Evolutionary conservation across 2,113 vertebrate species (phyloP).

Genomic region (Eonycteris spelaea): DNA sequence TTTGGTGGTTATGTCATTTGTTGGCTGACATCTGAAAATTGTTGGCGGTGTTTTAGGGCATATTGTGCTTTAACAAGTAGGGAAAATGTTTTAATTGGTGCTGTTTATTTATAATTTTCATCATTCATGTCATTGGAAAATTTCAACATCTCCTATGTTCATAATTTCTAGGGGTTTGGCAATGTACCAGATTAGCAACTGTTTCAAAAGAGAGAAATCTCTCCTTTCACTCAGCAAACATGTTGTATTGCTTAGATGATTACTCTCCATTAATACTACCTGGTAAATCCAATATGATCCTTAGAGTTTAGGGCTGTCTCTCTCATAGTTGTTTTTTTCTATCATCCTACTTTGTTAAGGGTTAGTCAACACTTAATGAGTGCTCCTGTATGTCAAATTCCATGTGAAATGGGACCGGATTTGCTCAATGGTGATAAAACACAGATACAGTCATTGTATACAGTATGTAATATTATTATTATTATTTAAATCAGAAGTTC

Average conservation of each 20-base stretch:
- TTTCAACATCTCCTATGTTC: neutral
- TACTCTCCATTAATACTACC: neutral
- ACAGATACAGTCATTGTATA: neutral
- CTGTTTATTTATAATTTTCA: slow-evolving; percentile 33
- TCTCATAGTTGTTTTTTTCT: neutral
- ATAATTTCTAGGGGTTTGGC: neutral
- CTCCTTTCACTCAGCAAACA: neutral
- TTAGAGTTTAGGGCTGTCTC: neutral
- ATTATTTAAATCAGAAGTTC: neutral
- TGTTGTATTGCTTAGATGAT: neutral
- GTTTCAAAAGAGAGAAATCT: neutral
- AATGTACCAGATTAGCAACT: neutral
- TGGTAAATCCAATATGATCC: neutral
- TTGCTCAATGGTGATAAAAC: neutral
- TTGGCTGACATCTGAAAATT: slow-evolving; percentile 32
- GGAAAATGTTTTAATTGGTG: slow-evolving; percentile 34
- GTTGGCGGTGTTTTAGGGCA: neutral
- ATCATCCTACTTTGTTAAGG: neutral
- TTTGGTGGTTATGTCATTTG: neutral
- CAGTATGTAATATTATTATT: neutral
- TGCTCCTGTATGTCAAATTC: neutral
- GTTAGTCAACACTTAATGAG: neutral
- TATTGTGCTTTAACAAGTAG: slow-evolving; percentile 31
- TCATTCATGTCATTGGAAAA: neutral
- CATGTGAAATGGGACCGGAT: neutral